Conservation (phyloP, 1,140 invertebrate species). For the Eurosta solidaginis region DNA sequence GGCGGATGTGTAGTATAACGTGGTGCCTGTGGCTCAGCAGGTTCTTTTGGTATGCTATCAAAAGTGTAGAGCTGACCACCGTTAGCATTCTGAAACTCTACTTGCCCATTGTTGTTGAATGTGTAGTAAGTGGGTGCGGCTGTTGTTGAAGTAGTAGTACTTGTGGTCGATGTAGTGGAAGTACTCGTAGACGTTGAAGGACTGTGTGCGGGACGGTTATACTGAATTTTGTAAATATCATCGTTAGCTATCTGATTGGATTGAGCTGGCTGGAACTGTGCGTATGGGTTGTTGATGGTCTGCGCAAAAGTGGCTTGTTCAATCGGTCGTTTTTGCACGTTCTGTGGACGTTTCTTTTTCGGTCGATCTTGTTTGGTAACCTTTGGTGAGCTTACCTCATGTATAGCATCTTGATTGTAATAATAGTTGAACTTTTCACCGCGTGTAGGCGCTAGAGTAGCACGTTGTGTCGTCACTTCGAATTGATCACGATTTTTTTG, state of each 20-base stretch:
- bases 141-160: constrained; percentile 47
- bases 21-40: constrained; percentile 43
- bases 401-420: constrained; percentile 50
- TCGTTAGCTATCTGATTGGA: constrained; percentile 52
- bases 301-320: constrained; percentile 48
- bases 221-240: constrained; percentile 49
- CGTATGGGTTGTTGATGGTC: constrained; percentile 48
- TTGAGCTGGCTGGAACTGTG: constrained; percentile 43
- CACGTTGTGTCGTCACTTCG: constrained; percentile 41
- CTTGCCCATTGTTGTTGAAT: constrained; percentile 47
- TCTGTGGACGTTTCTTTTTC: constrained; percentile 53
- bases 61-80: constrained; percentile 52
- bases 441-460: constrained; percentile 28
- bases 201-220: constrained; percentile 37
- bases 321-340: constrained; percentile 36
- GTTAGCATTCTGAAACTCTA: constrained; percentile 49
- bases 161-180: constrained; percentile 39
- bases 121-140: constrained; percentile 46
- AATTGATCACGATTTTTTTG: constrained; percentile 46
- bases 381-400: constrained; percentile 51
- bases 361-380: constrained; percentile 49
- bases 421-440: constrained; percentile 57
- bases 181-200: constrained; percentile 42
- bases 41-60: constrained; percentile 29
- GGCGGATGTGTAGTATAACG: constrained; percentile 47